A percentile compares a stretch with the other conserved stretches of the same genome.
phyloP scores from a whole-genome alignment of 2,113 vertebrate species.

The Ciconia maguari region DNA sequence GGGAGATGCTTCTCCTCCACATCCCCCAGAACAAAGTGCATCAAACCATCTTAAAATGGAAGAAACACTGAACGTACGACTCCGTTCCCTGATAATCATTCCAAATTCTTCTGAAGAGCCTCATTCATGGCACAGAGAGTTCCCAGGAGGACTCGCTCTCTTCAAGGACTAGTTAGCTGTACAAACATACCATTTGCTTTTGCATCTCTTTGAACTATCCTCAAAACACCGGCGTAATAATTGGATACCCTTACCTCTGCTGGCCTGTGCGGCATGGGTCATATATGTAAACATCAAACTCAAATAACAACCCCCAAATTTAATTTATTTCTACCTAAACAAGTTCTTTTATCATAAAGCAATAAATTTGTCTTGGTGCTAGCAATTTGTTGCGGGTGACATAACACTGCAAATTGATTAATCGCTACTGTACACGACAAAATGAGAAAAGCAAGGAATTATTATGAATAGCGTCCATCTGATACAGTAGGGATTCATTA shows the following conservation, averaged over 20 bases:
- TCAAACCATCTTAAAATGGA: neutral
- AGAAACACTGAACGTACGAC: neutral
- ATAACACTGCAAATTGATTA: constrained; percentile 89
- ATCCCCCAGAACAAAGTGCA: neutral
- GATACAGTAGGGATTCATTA: constrained; percentile 86
- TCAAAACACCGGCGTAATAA: constrained; percentile 42
- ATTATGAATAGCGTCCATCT: constrained; percentile 90
- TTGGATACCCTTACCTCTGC: constrained; percentile 57
- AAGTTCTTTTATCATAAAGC: constrained; percentile 91
- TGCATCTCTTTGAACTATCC: constrained; percentile 29
- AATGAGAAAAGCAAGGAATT: constrained; percentile 91
- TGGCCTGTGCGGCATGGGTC: constrained; percentile 61
- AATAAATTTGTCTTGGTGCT: constrained; percentile 89
- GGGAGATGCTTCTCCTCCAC: neutral
- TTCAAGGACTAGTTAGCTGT: constrained; percentile 23
- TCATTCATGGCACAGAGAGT: neutral
- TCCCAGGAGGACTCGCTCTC: neutral
- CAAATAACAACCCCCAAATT: constrained; percentile 81
- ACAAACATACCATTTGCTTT: neutral
- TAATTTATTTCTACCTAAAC: constrained; percentile 89
- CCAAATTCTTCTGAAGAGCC: neutral
- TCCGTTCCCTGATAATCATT: neutral
- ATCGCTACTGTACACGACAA: constrained; percentile 84
- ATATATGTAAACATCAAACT: constrained; percentile 74
- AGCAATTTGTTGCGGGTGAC: constrained; percentile 89